Conservation (phyloP, 2,113 vertebrate species). For the Myiopsitta monachus region DNA sequence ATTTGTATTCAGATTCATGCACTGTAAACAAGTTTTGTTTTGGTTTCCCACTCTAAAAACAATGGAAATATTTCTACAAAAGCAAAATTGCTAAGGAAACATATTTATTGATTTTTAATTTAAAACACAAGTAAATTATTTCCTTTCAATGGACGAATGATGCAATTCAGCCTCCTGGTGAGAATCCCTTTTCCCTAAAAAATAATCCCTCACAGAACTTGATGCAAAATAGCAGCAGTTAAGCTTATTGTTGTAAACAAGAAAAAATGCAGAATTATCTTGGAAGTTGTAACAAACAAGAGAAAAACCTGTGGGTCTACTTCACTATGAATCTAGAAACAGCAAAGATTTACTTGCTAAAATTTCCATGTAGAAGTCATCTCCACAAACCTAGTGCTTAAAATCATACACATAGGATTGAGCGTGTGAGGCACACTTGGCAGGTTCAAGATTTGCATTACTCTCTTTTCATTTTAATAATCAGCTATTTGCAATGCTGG, state of each 20-base stretch:
- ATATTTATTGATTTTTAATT: constrained; percentile 38
- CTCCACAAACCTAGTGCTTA: not conserved
- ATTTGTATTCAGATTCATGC: not conserved
- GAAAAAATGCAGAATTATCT: not conserved
- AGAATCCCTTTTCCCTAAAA: constrained; percentile 18
- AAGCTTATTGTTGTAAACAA: not conserved
- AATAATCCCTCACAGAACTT: not conserved
- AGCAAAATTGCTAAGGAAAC: not conserved
- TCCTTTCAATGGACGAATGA: constrained; percentile 23
- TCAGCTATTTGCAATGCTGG: not conserved
- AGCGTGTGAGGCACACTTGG: not conserved
- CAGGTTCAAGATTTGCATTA: constrained; percentile 19
- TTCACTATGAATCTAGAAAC: not conserved
- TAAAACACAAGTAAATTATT: constrained; percentile 31
- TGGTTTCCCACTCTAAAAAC: not conserved
- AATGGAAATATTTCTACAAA: constrained; percentile 38
- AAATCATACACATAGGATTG: not conserved
- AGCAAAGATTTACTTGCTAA: not conserved
- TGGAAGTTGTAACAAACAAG: not conserved
- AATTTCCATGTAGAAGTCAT: not conserved
- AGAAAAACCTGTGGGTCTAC: not conserved
- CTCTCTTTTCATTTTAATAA: constrained; percentile 33
- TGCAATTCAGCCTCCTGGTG: not conserved
- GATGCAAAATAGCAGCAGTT: not conserved
- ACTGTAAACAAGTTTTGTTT: constrained; percentile 21